Percentiles rank a stretch among this genome's conserved stretches.
These are phyloP conservation scores for Chelonus formosanus DNA, from an alignment of 2,888 invertebrate species.

Conservation along the genomic window DNA sequence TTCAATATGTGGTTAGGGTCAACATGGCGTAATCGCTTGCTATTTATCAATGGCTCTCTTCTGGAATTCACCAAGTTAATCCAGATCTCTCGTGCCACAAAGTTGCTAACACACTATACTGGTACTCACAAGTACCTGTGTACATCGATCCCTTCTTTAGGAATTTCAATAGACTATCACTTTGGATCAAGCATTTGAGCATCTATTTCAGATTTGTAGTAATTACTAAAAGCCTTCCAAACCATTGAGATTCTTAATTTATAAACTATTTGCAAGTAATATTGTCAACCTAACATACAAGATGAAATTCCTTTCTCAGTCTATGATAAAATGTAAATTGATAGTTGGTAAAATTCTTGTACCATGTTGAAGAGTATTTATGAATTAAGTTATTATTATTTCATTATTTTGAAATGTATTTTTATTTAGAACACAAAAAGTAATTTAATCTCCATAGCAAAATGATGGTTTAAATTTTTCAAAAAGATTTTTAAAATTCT, in stretches of 20 bases:
- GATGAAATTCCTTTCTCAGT: too few species aligned
- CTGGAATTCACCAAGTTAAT: conserved; percentile 48
- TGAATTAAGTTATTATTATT: too few species aligned
- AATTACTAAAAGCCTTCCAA: neutral
- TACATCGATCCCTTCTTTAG: conserved; percentile 11
- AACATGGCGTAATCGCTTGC: conserved; percentile 51
- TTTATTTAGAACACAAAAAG: too few species aligned
- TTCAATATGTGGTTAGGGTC: conserved; percentile 47
- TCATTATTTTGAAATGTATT: too few species aligned
- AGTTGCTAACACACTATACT: conserved; percentile 16
- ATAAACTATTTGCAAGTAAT: too few species aligned
- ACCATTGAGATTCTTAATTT: neutral
- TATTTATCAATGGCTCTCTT: conserved; percentile 51
- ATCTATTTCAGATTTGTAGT: neutral
- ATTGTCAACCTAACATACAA: too few species aligned
- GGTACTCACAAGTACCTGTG: conserved; percentile 1
- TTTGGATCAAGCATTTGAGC: conserved; percentile 16
- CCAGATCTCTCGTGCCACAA: conserved; percentile 32
- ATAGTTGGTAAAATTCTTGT: too few species aligned
- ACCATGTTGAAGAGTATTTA: too few species aligned
- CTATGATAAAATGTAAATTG: too few species aligned
- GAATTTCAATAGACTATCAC: conserved; percentile 18
- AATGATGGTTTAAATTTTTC: too few species aligned
- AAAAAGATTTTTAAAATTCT: too few species aligned
- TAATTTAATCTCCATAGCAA: too few species aligned